Evolutionary conservation across 1,140 invertebrate species (phyloP), one percentile per base, ranked within the genome.

Genomic region (Drosophila chauvacae): DNA sequence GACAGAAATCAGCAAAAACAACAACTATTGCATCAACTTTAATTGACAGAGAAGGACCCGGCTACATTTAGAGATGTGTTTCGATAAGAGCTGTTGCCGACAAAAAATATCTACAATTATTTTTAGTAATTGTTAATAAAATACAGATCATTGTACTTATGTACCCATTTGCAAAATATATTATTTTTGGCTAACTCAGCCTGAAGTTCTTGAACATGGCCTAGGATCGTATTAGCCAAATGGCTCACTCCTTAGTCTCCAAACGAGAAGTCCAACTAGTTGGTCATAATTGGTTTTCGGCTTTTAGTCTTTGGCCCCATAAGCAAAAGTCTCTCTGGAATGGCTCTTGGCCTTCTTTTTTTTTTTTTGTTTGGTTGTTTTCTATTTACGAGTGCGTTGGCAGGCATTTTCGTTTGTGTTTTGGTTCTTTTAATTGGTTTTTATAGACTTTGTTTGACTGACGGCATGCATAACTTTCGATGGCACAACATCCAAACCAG

Each of bases 31-130:
- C 56, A 65, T 56, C 18, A 48, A 59, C 33, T 56, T 76, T 71
- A 66, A 83, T 84, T 83, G 76, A 66, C 61, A 66, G 39, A 58
- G 30, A 60, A 33, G 7, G 45, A 44, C 30, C 26, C 44, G 75
- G 75, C 28, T 51, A 7, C 11, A 51, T 1, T 13, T 53, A 30
- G n/a, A 13, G 13, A 30, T 7, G n/a, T 35, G 10, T 13, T 35
- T 35, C 33, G 33, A 35, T 35, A 35, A 33, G 30, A 26, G 30
- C 30, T 33, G 7, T 33, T 10, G 30, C 30, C 9, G 9, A 11
- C 30, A 0, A 11, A 35, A 35, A 11, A 35, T 28, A 50, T 11
- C 23, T 2, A n/a, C n/a, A 23, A 28, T 26, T 26, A n/a, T 3
- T n/a, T n/a, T 1, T n/a, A 3, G 33, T 33, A 9, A 30, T 10